These are phyloP conservation scores for Xanthorhoe designata DNA, from an alignment of 2,888 invertebrate genomes.

Conservation along the genomic window DNA sequence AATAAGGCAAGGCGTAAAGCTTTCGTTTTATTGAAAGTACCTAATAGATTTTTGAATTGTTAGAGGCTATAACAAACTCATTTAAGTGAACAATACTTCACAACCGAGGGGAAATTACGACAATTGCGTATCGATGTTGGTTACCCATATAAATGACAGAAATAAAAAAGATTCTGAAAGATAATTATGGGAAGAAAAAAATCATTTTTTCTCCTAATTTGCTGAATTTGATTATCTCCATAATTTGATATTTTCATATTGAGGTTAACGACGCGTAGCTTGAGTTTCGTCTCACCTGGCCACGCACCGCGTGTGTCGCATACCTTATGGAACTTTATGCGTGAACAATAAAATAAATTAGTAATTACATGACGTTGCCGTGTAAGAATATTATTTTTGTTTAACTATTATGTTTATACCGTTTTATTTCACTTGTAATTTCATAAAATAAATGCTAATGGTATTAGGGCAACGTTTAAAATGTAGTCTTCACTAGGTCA, in stretches of 20 bases:
- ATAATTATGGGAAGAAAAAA: neutral
- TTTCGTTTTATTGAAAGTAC: too few relatives aligned
- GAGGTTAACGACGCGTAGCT: neutral
- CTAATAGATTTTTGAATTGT: too few relatives aligned
- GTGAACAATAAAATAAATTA: neutral
- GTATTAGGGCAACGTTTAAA: too few relatives aligned
- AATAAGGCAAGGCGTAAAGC: too few relatives aligned
- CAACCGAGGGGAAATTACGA: neutral
- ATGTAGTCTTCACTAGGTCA: too few relatives aligned
- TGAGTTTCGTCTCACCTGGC: neutral
- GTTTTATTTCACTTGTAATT: too few relatives aligned
- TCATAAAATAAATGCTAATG: too few relatives aligned
- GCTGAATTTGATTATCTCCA: neutral
- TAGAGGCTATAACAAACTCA: too few relatives aligned
- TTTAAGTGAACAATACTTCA: too few relatives aligned
- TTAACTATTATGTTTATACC: neutral
- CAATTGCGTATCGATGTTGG: neutral
- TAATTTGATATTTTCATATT: neutral
- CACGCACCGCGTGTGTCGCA: conserved; percentile 43
- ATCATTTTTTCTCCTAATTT: neutral
- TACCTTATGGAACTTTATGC: conserved; percentile 32
- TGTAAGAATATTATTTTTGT: neutral
- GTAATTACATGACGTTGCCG: neutral
- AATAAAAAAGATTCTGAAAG: too few relatives aligned
- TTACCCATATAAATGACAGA: too few relatives aligned